phyloP scores from a whole-genome alignment of 2,113 vertebrate genomes.

The Neogobius melanostomus region DNA sequence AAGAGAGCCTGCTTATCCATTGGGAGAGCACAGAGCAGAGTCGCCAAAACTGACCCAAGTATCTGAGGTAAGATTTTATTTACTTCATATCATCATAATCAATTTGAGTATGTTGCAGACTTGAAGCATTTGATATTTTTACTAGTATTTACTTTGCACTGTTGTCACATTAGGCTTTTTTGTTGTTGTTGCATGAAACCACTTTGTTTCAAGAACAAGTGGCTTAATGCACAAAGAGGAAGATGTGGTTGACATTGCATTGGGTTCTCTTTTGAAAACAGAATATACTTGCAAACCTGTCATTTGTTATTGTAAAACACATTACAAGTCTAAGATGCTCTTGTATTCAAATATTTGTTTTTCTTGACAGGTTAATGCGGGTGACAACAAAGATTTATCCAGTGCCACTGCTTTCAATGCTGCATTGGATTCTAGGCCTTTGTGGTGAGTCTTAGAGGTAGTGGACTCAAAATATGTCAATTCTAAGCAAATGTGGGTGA shows the following conservation, averaged over 20 bases:
- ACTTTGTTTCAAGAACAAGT: slow-evolving; percentile 31
- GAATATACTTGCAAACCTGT: slow-evolving; percentile 20
- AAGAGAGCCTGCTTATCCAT: not conserved
- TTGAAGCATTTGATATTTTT: not conserved
- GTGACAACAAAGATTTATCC: slow-evolving; percentile 6
- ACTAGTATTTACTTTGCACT: not conserved
- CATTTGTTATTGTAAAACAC: not conserved
- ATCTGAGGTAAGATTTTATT: slow-evolving; percentile 50
- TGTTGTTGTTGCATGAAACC: slow-evolving; percentile 12
- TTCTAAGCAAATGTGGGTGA: too few species aligned
- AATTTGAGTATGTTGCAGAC: not conserved
- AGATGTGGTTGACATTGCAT: slow-evolving; percentile 17
- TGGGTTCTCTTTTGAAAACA: not conserved
- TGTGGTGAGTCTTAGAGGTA: slow-evolving; percentile 33
- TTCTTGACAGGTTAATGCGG: slow-evolving; percentile 38
- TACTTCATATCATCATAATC: not conserved
- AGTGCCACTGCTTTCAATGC: slow-evolving; percentile 7
- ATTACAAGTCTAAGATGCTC: not conserved
- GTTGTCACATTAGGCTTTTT: not conserved
- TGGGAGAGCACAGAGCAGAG: slow-evolving; percentile 15
- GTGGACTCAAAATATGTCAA: not conserved
- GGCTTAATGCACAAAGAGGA: slow-evolving; percentile 41
- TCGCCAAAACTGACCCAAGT: not conserved
- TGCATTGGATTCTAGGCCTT: not conserved
- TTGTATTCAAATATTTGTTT: not conserved